Evolutionary conservation across 2,888 invertebrate species (phyloP).

Genomic region (Tachystola acroxantha): DNA sequence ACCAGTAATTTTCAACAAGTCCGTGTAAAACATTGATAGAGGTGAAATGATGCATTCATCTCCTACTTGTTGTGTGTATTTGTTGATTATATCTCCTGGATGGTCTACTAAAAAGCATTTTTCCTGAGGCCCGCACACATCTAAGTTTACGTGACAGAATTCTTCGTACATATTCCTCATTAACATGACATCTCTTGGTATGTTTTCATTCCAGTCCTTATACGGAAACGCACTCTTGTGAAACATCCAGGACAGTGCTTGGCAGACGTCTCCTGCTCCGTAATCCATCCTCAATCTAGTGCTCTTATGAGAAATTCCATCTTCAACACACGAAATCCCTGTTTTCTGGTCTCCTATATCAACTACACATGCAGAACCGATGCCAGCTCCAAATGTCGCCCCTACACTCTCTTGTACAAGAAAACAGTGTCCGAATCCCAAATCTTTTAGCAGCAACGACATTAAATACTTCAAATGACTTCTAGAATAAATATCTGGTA

Average conservation of each 20-base stretch:
- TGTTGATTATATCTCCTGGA: conserved; percentile 81
- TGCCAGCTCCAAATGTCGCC: conserved; percentile 72
- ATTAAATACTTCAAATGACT: conserved; percentile 91
- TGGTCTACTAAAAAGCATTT: conserved; percentile 87
- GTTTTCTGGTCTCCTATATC: conserved; percentile 98
- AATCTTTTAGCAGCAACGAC: conserved; percentile 85
- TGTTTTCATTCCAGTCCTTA: conserved; percentile 85
- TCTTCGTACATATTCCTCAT: conserved; percentile 92
- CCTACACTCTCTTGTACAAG: conserved; percentile 84
- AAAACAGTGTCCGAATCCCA: conserved; percentile 92
- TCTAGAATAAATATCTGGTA: conserved; percentile 94
- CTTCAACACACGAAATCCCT: conserved; percentile 96
- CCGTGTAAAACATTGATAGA: conserved; percentile 91
- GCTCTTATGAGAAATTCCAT: conserved; percentile 94
- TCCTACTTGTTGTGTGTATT: conserved; percentile 89
- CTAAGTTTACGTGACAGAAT: conserved; percentile 94
- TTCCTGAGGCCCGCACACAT: conserved; percentile 92
- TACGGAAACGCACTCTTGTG: conserved; percentile 95
- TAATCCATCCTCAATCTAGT: conserved; percentile 91
- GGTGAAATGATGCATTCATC: conserved; percentile 97
- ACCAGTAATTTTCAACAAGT: conserved; percentile 91
- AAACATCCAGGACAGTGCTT: conserved; percentile 91
- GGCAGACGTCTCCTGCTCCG: conserved; percentile 94
- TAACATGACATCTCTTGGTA: conserved; percentile 87
- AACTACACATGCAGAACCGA: conserved; percentile 92